These are phyloP conservation scores for Lordiphosa fenestrarum DNA, from an alignment of 2,888 invertebrate genomes.

Conservation along the genomic window DNA sequence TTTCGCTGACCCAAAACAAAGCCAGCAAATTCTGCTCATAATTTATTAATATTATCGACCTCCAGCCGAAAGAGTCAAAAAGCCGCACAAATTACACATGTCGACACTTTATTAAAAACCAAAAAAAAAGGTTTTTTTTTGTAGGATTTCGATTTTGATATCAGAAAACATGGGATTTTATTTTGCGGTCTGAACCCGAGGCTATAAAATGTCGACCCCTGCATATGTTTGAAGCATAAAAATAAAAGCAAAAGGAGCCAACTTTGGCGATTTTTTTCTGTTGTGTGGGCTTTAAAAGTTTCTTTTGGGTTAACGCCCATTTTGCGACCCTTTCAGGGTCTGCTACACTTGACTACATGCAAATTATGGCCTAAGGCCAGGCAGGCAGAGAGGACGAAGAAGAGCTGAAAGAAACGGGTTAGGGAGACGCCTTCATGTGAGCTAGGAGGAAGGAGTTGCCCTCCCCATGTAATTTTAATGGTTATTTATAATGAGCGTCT, in stretches of 20 bases:
- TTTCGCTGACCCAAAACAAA: slow-evolving; percentile 31
- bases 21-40: slow-evolving; percentile 42
- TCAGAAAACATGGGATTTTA: slow-evolving; percentile 41
- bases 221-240: slow-evolving; percentile 57
- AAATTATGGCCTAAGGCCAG: slow-evolving; percentile 63
- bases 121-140: slow-evolving; percentile 34
- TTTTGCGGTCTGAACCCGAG: slow-evolving; percentile 56
- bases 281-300: slow-evolving; percentile 20
- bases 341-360: slow-evolving; percentile 55
- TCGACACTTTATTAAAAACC: slow-evolving; percentile 76
- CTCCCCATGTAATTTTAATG: slow-evolving; percentile 69
- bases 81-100: slow-evolving; percentile 75
- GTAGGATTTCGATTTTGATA: slow-evolving; percentile 53
- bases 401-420: not conserved
- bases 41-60: slow-evolving; percentile 67
- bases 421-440: slow-evolving; percentile 19
- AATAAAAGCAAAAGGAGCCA: slow-evolving; percentile 9
- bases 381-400: not conserved
- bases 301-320: slow-evolving; percentile 39
- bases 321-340: slow-evolving; percentile 60
- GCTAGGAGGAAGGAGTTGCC: slow-evolving; percentile 16
- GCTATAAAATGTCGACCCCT: slow-evolving; percentile 72
- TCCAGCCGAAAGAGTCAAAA: slow-evolving; percentile 30
- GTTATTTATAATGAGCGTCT: slow-evolving; percentile 73
- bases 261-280: too few species aligned